Conservation (phyloP, 2,888 invertebrate genomes). For the Petrolisthes manimaculis region DNA sequence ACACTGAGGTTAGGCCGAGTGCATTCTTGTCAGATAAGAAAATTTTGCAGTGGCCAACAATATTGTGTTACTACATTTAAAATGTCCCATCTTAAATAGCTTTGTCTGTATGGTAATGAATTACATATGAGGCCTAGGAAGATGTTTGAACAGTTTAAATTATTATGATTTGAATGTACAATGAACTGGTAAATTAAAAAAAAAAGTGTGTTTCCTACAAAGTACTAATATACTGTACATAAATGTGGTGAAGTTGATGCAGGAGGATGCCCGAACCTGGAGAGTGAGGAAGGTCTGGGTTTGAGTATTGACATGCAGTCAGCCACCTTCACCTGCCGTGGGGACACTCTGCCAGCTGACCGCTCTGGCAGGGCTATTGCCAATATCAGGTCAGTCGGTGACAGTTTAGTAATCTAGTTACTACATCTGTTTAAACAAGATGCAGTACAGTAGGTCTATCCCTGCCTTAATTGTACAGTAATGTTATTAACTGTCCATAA, state of each 20-base stretch:
- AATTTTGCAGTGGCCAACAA: too few species aligned
- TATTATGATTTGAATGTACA: neutral
- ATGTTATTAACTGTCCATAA: neutral
- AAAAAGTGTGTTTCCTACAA: neutral
- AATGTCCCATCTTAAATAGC: too few species aligned
- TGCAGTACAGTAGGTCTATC: too few species aligned
- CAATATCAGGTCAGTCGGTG: constrained; percentile 6
- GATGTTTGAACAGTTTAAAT: too few species aligned
- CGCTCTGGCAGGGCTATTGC: constrained; percentile 20
- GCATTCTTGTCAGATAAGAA: too few species aligned
- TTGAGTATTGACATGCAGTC: constrained; percentile 24
- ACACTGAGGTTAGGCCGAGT: too few species aligned
- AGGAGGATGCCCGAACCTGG: constrained; percentile 49
- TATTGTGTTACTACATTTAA: too few species aligned
- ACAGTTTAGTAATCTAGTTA: too few species aligned
- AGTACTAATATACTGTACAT: neutral
- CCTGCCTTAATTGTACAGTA: too few species aligned
- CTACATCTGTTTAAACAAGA: too few species aligned
- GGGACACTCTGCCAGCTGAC: constrained; percentile 43
- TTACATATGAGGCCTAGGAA: too few species aligned
- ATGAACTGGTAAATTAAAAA: neutral
- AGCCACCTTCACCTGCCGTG: constrained; percentile 46
- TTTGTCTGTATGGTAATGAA: too few species aligned
- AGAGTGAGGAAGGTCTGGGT: neutral
- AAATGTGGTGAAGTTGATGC: constrained; percentile 35